Percentiles rank a stretch among this genome's conserved stretches.
phyloP scores from a whole-genome alignment of 2,888 invertebrate species.

The Cephonodes hylas region DNA sequence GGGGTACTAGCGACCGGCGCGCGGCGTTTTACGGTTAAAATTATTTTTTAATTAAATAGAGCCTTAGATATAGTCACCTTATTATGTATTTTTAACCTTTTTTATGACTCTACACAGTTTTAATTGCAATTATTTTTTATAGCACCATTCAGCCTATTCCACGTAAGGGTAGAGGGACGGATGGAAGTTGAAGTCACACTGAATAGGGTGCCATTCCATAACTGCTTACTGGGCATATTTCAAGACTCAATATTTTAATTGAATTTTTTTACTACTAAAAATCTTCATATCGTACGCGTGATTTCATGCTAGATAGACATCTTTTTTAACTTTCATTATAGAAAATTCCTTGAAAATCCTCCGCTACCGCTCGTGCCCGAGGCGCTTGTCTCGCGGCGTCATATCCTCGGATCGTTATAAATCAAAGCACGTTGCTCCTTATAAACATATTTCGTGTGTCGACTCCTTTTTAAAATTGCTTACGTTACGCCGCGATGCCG shows the following conservation, averaged over 20 bases:
- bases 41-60: background rate
- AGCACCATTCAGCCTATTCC: background rate
- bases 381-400: conserved; percentile 29
- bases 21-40: conserved; percentile 8
- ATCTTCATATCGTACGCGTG: too few relatives aligned
- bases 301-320: too few relatives aligned
- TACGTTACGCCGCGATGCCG: conserved; percentile 36
- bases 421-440: conserved; percentile 73
- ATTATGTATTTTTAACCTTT: too few relatives aligned
- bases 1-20: conserved; percentile 26
- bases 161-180: too few relatives aligned
- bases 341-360: background rate
- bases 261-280: too few relatives aligned
- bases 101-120: too few relatives aligned
- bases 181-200: too few relatives aligned
- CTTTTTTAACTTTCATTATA: background rate
- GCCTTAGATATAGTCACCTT: too few relatives aligned
- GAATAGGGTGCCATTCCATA: too few relatives aligned
- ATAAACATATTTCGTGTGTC: conserved; percentile 76
- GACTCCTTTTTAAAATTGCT: conserved; percentile 61
- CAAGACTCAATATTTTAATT: too few relatives aligned
- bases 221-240: too few relatives aligned
- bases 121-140: too few relatives aligned
- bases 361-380: conserved; percentile 26
- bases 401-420: conserved; percentile 62